Evolutionary conservation across 2,888 invertebrate genomes (phyloP).

Genomic region (Lasius fuliginosus): DNA sequence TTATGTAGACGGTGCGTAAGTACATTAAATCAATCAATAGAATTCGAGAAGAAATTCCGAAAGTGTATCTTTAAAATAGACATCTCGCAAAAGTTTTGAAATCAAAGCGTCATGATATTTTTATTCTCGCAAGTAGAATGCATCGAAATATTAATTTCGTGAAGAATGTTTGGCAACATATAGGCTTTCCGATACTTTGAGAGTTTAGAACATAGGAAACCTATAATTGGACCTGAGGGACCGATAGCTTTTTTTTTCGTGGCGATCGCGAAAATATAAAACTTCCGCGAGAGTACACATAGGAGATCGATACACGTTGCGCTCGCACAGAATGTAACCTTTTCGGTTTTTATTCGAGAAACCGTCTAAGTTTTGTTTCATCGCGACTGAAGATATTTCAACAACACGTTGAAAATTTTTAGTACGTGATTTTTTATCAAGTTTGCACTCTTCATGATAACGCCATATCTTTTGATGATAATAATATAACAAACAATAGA

Average conservation of each 20-base stretch:
- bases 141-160: conserved; percentile 19
- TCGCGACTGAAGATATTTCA: not conserved
- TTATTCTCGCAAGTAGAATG: not conserved
- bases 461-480: not conserved
- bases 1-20: not conserved
- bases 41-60: not conserved
- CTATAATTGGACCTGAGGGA: conserved; percentile 36
- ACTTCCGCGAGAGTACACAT: not conserved
- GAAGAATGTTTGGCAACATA: not conserved
- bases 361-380: not conserved
- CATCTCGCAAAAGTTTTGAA: not conserved
- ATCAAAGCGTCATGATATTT: not conserved
- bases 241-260: conserved; percentile 18
- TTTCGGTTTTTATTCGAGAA: not conserved
- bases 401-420: not conserved
- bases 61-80: not conserved
- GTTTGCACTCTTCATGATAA: not conserved
- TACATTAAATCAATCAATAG: not conserved
- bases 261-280: conserved; percentile 5
- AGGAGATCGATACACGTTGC: conserved; percentile 10
- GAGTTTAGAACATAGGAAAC: conserved; percentile 21
- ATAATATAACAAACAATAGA: not conserved
- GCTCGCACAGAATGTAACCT: not conserved
- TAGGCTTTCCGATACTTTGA: not conserved
- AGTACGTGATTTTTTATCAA: not conserved